Base-by-base conservation (phyloP, 2,888 invertebrate species). In the Brachycybe producta region DNA sequence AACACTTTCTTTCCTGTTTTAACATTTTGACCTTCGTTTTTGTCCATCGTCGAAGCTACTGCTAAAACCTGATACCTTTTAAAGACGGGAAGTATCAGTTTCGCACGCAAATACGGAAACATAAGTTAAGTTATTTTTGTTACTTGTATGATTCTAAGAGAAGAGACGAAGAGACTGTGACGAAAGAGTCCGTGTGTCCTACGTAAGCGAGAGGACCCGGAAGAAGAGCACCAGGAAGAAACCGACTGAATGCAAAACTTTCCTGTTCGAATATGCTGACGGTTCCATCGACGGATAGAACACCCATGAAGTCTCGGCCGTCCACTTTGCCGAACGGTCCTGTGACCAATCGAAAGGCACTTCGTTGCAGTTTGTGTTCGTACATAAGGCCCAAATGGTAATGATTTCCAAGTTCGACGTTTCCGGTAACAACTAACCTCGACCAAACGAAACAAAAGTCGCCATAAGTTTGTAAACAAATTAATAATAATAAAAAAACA, bases 181-280 rank as follows among this genome's bases (percentile, higher is more conserved):
- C 71, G 67, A 97, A 90, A 56, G 82, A 76, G 69, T 97, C 95
- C 52, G 80, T 81, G 57, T 79, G 78, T 17, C 79, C 71, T 17
- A 86, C 71, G 67, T 91, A 95, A 36, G 75, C 72, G n/a, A 94
- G 67, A 0, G 88, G 85, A 17, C 83, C 82, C 0, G 95, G 94
- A 52, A 91, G 71, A 45, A 90, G 70, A 53, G 82, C 78, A 49
- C 83, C 81, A 1, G 84, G 81, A 57, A 94, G 74, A 57, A 79
- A 76, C 54, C 88, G 82, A 61, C 79, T 78, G 64, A 92, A 90
- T 15, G 83, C 75, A 64, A 83, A 84, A 49, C 82, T 80, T 67
- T 95, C 94, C 69, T 92, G 92, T 64, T 95, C 95, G 66, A 82
- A 94, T 64, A 97, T 84, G 49, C 82, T 79, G 17, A 95, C 66